Evolutionary conservation across 2,797 vertebrate species (phyloP), one percentile per base, ranked within the genome.

Genomic region (Delichon dasypus): DNA sequence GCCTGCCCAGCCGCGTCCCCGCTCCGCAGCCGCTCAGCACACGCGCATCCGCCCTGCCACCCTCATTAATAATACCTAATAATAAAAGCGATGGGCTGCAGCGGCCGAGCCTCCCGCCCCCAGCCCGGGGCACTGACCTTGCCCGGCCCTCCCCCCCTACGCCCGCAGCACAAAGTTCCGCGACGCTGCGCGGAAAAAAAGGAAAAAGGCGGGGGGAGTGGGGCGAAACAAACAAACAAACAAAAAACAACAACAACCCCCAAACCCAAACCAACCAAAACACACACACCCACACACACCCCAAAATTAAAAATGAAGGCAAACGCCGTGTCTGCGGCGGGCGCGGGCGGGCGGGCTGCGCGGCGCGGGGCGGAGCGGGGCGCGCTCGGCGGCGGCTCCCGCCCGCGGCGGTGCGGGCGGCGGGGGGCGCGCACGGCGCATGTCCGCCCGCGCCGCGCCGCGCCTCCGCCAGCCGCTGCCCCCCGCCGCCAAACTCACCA

Each of bases 401-500:
- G 61, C 61, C 40, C 47, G 85, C 14, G 72, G 89, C 27, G 65
- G 26, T 36, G 50, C n/a, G 75, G 26, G 42, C 71, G 21, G 58
- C 21, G 38, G 75, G 85, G 45, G 81, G 75, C 48, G 79, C 77
- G 67, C 71, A 98, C 96, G 97, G 99, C 98, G 99, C 99, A 98
- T 98, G 98, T 98, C 98, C 60, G 88, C 60, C 51, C 51, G 51
- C 51, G 51, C 88, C 70, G 85, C 98, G 93, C 98, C 97, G 97
- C 97, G 98, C 98, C 98, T 98, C 96, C 74, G 65, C 53, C 77
- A 67, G 90, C 13, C 70, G 97, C 97, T 98, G 97, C 96, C 98
- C 97, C 98, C 98, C 98, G 97, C 97, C 95, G 97, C 95, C 98
- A 98, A 96, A 97, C 94, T 98, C 98, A 96, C 98, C 98, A 98